Base-by-base conservation (phyloP, 2,797 vertebrate species). In the Tenualosa ilisha region DNA sequence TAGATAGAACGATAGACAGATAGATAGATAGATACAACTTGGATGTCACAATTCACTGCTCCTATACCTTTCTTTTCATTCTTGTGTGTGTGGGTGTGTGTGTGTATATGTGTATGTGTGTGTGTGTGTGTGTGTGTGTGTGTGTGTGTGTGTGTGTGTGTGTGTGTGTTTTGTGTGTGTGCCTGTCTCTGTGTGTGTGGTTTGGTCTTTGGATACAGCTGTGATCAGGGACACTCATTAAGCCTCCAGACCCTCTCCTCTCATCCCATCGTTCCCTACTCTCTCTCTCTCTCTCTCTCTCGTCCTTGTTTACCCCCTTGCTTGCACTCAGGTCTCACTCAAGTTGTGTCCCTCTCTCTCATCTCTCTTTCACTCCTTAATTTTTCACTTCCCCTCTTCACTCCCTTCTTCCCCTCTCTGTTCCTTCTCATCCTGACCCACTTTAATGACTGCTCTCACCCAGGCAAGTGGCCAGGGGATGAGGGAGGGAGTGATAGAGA, bases 71-170 rank as follows among this genome's bases (percentile, higher is more conserved):
- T 0, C 31, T 31, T 31, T 31, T 31, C 31, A 0, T 31, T 31
- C 31, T 31, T 72, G 26, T 37, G 65, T 72, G 65, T 72, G 26
- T 72, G 65, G 37, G 65, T 72, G 24, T 72, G 31, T 72, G 65
- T 72, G 65, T 72, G 65, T 31, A 7, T 68, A 24, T 26, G 63
- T 68, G 63, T 26, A 7, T 26, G 63, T 26, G n/a, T 68, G 63
- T 68, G 61, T 63, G 61, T 63, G 61, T 63, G 59, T 61, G 59
- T 61, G 15, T 61, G 59, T 61, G 59, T 61, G 59, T n/a, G 59
- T 61, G 20, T 63, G 61, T 63, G 61, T 63, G 61, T 65, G 61
- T 72, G 26, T 37, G 65, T 72, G 65, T 72, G 26, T 72, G 65
- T 72, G 65, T 72, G 24, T 72, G 31, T 72, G 65, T 72, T 3